Evolutionary conservation across 1,140 invertebrate species (phyloP).

Genomic region (Meloidogyne floridensis): DNA sequence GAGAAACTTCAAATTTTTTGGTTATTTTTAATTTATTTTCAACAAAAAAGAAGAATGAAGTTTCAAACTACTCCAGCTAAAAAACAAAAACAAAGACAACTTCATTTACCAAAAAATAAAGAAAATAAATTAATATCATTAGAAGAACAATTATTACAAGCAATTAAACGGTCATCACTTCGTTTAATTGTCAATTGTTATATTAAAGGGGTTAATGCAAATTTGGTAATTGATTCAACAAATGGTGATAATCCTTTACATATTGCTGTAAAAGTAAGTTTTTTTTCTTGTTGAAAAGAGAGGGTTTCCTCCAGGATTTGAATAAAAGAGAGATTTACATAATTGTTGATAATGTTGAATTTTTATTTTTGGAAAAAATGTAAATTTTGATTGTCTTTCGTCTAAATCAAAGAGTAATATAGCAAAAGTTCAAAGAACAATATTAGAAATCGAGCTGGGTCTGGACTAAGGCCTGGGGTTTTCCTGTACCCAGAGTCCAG

Average conservation of each 20-base stretch:
- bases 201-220: not conserved
- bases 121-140: constrained; percentile 43
- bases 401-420: no score
- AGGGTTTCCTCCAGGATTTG: not conserved
- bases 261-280: constrained; percentile 27
- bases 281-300: not conserved
- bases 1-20: no score
- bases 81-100: not conserved
- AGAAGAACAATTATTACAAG: constrained; percentile 9
- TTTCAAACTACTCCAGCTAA: not conserved
- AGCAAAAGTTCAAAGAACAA: no score
- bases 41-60: not conserved
- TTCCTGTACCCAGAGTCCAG: no score
- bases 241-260: constrained; percentile 40
- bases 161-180: constrained; percentile 4
- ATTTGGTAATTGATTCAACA: not conserved
- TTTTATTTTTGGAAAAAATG: not conserved
- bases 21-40: not conserved
- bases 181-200: constrained; percentile 1
- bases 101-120: constrained; percentile 45
- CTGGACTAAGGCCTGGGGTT: no score
- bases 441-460: no score
- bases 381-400: not conserved
- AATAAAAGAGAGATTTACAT: not conserved
- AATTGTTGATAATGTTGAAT: not conserved